Base-by-base conservation (phyloP, 2,888 invertebrate species). In the Bembecia ichneumoniformis region DNA sequence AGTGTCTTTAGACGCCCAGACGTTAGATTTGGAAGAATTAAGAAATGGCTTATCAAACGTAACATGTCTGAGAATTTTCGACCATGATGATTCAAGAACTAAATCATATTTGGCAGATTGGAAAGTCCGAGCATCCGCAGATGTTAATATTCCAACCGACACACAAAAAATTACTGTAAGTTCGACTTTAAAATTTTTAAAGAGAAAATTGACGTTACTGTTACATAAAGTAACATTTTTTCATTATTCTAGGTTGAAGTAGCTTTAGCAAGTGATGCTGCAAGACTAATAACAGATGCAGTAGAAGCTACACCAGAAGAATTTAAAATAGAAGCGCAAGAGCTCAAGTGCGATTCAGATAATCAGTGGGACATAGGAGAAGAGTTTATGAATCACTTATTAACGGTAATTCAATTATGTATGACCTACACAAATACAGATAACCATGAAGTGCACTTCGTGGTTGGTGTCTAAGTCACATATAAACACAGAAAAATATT, bases 11-110 rank as follows among this genome's bases (percentile, higher is more conserved):
- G 93, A 93, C 62, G 88, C 93, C 10, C 91, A 92, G 55, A 92
- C 92, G 2, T 63, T 94, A 45, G 90, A 93, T 62, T 78, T 91
- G 53, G 87, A 88, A 57, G 89, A 90, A 57, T 86, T 91, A 56
- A 83, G 88, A 51, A 87, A 90, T 56, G 89, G 89, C 1, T 79
- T 90, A 43, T 90, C 92, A 0, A 93, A 93, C 62, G 91, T 94
- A 2, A 92, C 93, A 1, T 91, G 91, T 17, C 82, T 93, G 51
- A 83, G 91, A 56, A 80, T 94, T 52, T 84, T 93, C 15, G 90
- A 93, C 64, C 90, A 90, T 43, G 80, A 87, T 0, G 87, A 86
- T 54, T 77, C 82, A 3, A 82, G 86, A 56, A 82, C 90, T 9
- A 73, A 71, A 43, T 79, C 82, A 35, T 87, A 88, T 54, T 74